A percentile compares a stretch with the other conserved stretches of the same genome.
Conservation (phyloP, 92 coral and sea anemone genomes). For the Epizoanthus scotinus region DNA sequence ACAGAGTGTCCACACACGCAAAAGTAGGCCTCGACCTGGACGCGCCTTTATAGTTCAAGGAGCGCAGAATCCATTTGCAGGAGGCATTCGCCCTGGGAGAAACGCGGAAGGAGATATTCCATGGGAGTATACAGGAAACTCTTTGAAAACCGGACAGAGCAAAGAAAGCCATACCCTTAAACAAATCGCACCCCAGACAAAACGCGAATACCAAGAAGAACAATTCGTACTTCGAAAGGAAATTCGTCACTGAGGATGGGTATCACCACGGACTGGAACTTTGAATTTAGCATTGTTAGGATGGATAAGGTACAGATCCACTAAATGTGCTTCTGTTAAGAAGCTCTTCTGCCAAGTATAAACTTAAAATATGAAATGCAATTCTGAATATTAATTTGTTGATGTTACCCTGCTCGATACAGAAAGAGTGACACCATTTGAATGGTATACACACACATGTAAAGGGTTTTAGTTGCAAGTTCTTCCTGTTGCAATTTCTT, state of each 20-base stretch:
- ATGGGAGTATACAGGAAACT: constrained; percentile 35
- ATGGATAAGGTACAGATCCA: too few species aligned
- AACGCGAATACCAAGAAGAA: not conserved
- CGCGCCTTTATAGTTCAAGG: constrained; percentile 15
- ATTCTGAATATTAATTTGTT: too few species aligned
- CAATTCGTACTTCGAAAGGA: constrained; percentile 6
- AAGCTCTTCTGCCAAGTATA: too few species aligned
- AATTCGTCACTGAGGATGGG: not conserved
- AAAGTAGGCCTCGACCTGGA: constrained; percentile 14
- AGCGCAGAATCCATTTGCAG: not conserved
- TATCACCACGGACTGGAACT: too few species aligned
- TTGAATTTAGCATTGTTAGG: too few species aligned
- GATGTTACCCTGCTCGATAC: too few species aligned
- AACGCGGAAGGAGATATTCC: constrained; percentile 38
- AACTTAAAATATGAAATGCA: too few species aligned
- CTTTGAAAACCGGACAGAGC: constrained; percentile 26
- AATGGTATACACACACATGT: too few species aligned
- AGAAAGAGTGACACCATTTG: too few species aligned
- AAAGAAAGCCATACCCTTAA: constrained; percentile 30
- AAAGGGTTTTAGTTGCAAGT: too few species aligned
- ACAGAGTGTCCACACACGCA: not conserved
- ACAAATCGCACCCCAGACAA: constrained; percentile 21
- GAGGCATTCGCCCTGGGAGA: constrained; percentile 12
- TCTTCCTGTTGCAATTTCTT: too few species aligned
- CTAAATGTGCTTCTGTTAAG: too few species aligned